Base-by-base conservation (phyloP, 2,797 vertebrate species). In the Anguilla obscura region DNA sequence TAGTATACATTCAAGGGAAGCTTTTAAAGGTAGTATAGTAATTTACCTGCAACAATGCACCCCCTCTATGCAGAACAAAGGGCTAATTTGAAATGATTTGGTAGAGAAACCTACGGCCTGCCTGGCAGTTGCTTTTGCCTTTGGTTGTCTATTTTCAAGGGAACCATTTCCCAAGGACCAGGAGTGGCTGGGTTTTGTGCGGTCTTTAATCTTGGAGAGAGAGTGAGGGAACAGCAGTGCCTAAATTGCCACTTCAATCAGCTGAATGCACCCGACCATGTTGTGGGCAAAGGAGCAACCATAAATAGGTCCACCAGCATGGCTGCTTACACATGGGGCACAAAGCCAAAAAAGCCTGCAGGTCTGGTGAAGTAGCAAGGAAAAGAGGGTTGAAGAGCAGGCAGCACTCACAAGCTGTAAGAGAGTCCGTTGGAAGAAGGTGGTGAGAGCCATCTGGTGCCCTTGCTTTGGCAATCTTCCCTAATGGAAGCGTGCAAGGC, bases 41-140 rank as follows among this genome's bases (percentile, higher is more conserved):
- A 94, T 95, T 97, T 96, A 93, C 93, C 95, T 94, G 94, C 93
- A 92, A 94, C 96, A 96, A 93, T 96, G 95, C 97, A 94, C 95
- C 94, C 96, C 94, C 94, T 94, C 91, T 92, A 90, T 92, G 88
- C 92, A 95, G 97, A 98, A 99, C 97, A 99, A 99, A 98, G 97
- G 95, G 94, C 92, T 96, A 98, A 99, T 99, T 98, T 98, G 97
- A 98, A 96, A 97, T 98, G 93, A 98, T 98, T 99, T 98, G 95
- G 96, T 94, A 95, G 97, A 98, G 98, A 98, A 98, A 97, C 96
- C 97, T 97, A 97, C 96, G 95, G 96, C 97, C 96, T 97, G 96
- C 96, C 95, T 94, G 96, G 95, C 92, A 90, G 94, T 93, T 96
- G 96, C 94, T 95, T 97, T 97, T 97, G 95, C 97, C 96, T 97